phyloP scores from a whole-genome alignment of 92 coral and sea anemone genomes.

The Muricea muricata region DNA sequence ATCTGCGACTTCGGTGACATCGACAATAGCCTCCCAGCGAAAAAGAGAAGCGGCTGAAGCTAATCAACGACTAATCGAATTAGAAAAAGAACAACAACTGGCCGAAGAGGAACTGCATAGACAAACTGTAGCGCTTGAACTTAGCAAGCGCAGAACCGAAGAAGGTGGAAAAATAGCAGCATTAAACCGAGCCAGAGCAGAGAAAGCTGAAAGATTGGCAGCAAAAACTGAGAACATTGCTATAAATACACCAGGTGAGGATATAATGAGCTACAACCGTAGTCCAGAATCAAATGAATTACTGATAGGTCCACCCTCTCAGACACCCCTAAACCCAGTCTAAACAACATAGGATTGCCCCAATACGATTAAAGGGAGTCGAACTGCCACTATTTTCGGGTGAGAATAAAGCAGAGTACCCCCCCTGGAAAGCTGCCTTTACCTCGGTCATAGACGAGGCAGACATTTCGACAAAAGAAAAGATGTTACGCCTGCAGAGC shows the following conservation, averaged over 20 bases:
- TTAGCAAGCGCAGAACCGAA: not conserved
- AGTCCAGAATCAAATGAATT: not conserved
- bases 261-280: not conserved
- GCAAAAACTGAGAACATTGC: not conserved
- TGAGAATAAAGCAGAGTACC: constrained; percentile 1
- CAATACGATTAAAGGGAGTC: constrained; percentile 19
- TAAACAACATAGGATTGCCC: not conserved
- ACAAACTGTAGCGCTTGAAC: not conserved
- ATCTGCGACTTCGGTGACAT: too few relatives aligned
- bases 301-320: not conserved
- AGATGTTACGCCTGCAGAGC: constrained; percentile 50
- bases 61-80: not conserved
- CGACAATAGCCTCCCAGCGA: not conserved
- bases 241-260: too few relatives aligned
- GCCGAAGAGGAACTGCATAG: not conserved
- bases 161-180: not conserved
- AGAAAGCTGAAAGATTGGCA: not conserved
- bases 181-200: not conserved
- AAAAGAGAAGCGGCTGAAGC: not conserved
- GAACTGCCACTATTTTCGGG: constrained; percentile 21
- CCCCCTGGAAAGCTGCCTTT: constrained; percentile 12
- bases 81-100: not conserved
- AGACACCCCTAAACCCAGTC: not conserved
- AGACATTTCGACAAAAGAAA: constrained; percentile 42
- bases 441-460: not conserved